Percentiles rank a stretch among this genome's conserved stretches.
Evolutionary conservation across 2,113 vertebrate genomes (phyloP).

Genomic region (Sphyrna mokarran): DNA sequence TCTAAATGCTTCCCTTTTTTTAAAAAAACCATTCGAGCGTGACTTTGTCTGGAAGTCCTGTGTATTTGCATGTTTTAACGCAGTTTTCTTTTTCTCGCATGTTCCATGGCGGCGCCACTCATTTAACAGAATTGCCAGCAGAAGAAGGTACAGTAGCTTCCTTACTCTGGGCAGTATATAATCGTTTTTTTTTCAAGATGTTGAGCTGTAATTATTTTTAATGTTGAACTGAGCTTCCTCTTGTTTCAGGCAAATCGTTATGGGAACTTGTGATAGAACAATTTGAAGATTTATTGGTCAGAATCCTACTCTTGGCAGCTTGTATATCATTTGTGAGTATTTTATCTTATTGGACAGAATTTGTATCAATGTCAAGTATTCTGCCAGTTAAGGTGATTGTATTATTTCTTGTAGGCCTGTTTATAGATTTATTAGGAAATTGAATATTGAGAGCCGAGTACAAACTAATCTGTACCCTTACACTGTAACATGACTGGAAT

Average conservation of each 20-base stretch:
- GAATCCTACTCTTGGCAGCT: conserved; percentile 93
- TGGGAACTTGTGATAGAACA: conserved; percentile 93
- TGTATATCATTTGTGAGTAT: conserved; percentile 72
- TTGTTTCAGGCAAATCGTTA: conserved; percentile 84
- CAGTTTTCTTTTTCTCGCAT: conserved; percentile 41
- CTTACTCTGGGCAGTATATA: neutral
- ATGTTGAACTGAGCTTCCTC: conserved; percentile 34
- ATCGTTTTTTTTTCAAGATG: no score
- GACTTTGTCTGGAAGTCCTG: neutral
- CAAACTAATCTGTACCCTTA: conserved; percentile 5
- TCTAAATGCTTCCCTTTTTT: neutral
- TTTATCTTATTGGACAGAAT: neutral
- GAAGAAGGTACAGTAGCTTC: conserved; percentile 77
- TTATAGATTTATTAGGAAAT: neutral
- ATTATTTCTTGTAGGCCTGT: conserved; percentile 96
- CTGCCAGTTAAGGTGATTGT: conserved; percentile 47
- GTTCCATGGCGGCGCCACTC: conserved; percentile 46
- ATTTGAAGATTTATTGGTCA: conserved; percentile 95
- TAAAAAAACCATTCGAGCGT: neutral
- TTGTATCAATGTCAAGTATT: neutral
- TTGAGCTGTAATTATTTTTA: neutral
- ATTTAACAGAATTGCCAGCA: conserved; percentile 78
- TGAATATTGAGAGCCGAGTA: neutral
- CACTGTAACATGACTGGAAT: conserved; percentile 20
- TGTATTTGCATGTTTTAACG: neutral